A percentile compares a stretch with the other conserved stretches of the same genome.
These are phyloP conservation scores for Myoxocephalus aenaeus DNA, from an alignment of 2,797 vertebrate species.

Conservation along the genomic window DNA sequence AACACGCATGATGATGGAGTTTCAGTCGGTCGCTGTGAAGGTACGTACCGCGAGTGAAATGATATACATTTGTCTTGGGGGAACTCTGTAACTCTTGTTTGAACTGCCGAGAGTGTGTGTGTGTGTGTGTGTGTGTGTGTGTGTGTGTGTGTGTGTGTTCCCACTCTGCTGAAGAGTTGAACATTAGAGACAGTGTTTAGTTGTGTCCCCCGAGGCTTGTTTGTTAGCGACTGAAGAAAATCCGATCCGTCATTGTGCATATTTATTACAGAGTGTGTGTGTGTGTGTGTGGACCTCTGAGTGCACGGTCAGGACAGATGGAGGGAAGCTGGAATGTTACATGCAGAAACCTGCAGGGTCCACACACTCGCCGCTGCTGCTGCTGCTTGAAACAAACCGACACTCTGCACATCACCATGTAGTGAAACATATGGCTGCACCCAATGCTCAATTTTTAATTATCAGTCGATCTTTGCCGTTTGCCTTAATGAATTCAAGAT, in stretches of 20 bases:
- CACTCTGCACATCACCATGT: background rate
- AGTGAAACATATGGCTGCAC: background rate
- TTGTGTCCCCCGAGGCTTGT: background rate
- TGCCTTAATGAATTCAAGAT: background rate
- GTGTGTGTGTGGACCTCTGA: background rate
- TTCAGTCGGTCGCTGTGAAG: too few relatives aligned
- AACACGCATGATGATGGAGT: background rate
- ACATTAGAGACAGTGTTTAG: background rate
- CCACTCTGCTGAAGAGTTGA: background rate
- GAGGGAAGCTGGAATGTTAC: conserved; percentile 34
- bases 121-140: background rate
- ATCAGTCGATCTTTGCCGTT: background rate
- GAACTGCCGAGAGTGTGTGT: background rate
- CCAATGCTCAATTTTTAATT: background rate
- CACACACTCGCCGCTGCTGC: background rate
- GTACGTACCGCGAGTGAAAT: background rate
- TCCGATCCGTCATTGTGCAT: background rate
- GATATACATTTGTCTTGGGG: background rate
- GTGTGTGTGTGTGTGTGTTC: background rate
- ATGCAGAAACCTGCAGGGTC: conserved; percentile 36
- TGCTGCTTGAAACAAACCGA: background rate
- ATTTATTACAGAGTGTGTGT: background rate
- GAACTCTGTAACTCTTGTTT: background rate
- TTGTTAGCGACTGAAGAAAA: background rate
- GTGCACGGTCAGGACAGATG: background rate